Base-by-base conservation (phyloP, 2,113 vertebrate genomes). In the Labeo catla region DNA sequence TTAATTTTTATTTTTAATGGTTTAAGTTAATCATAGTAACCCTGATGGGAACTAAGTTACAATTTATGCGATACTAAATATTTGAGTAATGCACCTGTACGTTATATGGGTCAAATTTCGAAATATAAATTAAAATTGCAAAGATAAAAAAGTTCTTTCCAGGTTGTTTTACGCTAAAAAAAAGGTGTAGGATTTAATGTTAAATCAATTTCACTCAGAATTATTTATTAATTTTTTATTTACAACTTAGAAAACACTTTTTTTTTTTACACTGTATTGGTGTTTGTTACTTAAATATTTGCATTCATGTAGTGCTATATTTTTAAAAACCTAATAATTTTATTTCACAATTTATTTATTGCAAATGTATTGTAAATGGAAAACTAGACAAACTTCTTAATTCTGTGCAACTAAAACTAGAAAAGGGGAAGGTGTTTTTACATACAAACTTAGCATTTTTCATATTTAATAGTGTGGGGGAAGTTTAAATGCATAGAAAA, bases 401-500 rank as follows among this genome's bases (percentile, higher is more conserved):
- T 39, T 70, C 7, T 39, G 15, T 70, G 34, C 34, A 70, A 68
- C 19, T 70, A 6, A 8, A 66, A 66, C 66, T 39, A 13, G 36
- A 7, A 9, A 70, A 70, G 19, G 13, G 13, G 68, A 63, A 28
- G 28, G 23, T 28, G 11, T 43, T 72, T 8, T 43, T 72, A 43
- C 34, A 68, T 68, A 12, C 12, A 36, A 68, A 68, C 65, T 68
- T 36, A 39, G 39, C 34, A 39, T 39, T 39, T 39, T 39, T 49
- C 47, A 52, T 2, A 6, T 2, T 77, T 52, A 61, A 73, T 61
- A 45, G 28, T 21, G 34, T 66, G 15, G 43, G 23, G 19, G 57
- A 43, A n/a, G 49, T 78, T 34, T 50, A 77, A 34, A 45, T 68
- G n/a, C 59, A 83, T 19, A 23, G 49, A 39, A 76, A 76, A 59